A percentile compares a stretch with the other conserved stretches of the same genome.
phyloP scores from a whole-genome alignment of 1,140 invertebrate species.

The Sycobia sp. region DNA sequence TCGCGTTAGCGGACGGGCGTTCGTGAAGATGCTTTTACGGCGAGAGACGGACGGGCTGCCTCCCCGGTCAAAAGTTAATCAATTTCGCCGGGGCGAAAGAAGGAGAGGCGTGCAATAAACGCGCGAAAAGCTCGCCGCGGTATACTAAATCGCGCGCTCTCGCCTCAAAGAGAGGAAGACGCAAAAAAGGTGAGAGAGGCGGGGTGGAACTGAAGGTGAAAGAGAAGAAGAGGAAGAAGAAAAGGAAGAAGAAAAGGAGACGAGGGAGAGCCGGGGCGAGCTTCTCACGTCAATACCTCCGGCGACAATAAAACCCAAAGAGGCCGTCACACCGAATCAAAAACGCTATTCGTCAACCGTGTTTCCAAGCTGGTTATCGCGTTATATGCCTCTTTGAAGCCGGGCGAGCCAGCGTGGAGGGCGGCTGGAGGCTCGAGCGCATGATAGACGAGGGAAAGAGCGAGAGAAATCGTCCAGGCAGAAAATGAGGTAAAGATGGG shows the following conservation, averaged over 20 bases:
- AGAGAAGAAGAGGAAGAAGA: neutral
- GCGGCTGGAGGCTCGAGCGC: too few species aligned
- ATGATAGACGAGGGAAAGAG: too few species aligned
- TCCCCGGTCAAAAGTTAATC: constrained; percentile 26
- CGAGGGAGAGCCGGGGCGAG: neutral
- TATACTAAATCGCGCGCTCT: constrained; percentile 4
- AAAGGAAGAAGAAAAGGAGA: neutral
- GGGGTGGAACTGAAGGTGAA: neutral
- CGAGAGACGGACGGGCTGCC: constrained; percentile 21
- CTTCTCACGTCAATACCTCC: constrained; percentile 31
- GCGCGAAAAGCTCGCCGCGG: constrained; percentile 32
- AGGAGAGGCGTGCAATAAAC: constrained; percentile 25
- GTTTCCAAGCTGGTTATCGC: constrained; percentile 29
- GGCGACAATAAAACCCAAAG: constrained; percentile 32
- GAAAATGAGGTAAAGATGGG: constrained; percentile 12
- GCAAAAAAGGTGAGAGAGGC: neutral
- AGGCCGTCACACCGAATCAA: constrained; percentile 20
- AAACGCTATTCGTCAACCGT: constrained; percentile 27
- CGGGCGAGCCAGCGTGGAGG: too few species aligned
- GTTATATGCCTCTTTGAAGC: constrained; percentile 13
- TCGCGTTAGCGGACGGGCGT: too few species aligned
- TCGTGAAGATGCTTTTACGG: too few species aligned
- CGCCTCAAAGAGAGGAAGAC: neutral
- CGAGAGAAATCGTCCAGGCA: constrained; percentile 6
- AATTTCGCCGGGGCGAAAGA: too few species aligned